Percentiles rank a stretch among this genome's conserved stretches.
These are phyloP conservation scores for Tromatobia lineatoria DNA, from an alignment of 2,888 invertebrate genomes.

Conservation along the genomic window DNA sequence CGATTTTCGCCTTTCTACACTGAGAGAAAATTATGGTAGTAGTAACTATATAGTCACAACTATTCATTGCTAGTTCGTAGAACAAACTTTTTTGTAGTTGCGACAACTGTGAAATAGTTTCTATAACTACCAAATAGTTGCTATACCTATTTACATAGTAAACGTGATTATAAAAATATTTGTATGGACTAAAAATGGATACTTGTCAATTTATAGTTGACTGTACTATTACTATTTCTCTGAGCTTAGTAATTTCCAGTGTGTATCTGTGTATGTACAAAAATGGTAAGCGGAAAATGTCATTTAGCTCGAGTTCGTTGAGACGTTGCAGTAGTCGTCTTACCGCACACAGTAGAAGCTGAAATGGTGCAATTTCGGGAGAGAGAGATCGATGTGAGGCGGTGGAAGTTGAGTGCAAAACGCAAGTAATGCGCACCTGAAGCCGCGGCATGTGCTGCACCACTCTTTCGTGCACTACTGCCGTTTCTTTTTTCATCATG, in stretches of 20 bases:
- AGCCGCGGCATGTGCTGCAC: not conserved
- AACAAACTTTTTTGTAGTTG: no score
- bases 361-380: conserved; percentile 19
- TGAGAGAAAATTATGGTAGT: no score
- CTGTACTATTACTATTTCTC: no score
- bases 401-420: conserved; percentile 30
- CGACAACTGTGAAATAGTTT: no score
- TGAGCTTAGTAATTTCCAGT: not conserved
- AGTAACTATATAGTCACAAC: no score
- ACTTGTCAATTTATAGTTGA: no score
- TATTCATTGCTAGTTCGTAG: no score
- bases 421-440: conserved; percentile 23
- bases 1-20: no score
- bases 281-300: not conserved
- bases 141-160: no score
- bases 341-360: not conserved
- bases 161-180: no score
- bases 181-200: no score
- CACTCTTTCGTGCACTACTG: conserved; percentile 1
- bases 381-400: not conserved
- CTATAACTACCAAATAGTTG: no score
- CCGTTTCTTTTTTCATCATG: conserved; percentile 24
- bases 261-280: not conserved
- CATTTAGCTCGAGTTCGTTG: not conserved
- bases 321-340: not conserved